Evolutionary conservation across 2,888 invertebrate species (phyloP), one percentile per base, ranked within the genome.

Genomic region (Toxonevra muliebris): DNA sequence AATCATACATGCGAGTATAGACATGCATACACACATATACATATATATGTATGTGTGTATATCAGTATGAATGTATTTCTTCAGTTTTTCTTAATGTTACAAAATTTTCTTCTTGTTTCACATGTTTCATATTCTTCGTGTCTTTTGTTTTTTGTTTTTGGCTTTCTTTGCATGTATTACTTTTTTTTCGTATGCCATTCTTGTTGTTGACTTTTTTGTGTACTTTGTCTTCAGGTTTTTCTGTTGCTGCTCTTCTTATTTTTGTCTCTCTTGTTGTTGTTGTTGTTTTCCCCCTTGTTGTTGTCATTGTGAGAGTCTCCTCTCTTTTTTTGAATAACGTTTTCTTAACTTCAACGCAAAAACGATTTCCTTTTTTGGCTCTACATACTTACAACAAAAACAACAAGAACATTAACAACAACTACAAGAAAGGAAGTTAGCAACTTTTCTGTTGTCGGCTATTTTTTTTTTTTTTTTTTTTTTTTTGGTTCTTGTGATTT

Each of bases 211-310:
- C 15, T 48, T 15, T 15, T 48, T 48, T 48, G 13, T 9, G 48
- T 13, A 3, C 48, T 48, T 48, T 11, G 5, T 48, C 48, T 48
- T 48, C 48, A 15, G n/a, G 5, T 10, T 48, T 48, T 15, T 48
- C n/a, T 48, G 48, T n/a, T 48, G 45, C 48, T 48, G 10, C 10
- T 15, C 8, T 48, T 5, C 15, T 48, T n/a, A 15, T 59, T 59
- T 59, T 41, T 40, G 48, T 12, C 2, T 20, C 20, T 48, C 9
- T 15, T 17, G 59, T 7, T 19, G 61, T 61, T 62, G 42, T 70
- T 73, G 68, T 67, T 67, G 65, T 73, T 73, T 68, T 70, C 67
- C 67, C 70, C 73, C 66, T 68, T 68, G 69, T 68, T 75, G 66
- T 71, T 69, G 63, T 68, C 63, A 68, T 68, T 73, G 70, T 9